A percentile compares a stretch with the other conserved stretches of the same genome.
Conservation (phyloP, 2,888 invertebrate genomes). For the Empis stercorea region DNA sequence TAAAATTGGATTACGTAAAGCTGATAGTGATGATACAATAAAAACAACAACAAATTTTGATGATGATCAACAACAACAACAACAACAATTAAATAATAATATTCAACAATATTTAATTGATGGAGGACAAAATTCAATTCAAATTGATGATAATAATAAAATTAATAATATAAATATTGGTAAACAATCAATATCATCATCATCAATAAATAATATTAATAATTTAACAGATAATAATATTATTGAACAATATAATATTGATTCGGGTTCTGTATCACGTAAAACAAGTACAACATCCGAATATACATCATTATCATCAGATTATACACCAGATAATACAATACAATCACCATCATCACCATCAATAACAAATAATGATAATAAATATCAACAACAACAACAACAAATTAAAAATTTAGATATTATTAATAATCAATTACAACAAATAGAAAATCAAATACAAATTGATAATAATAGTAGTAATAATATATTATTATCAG, state of each 20-base stretch:
- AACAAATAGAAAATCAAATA: neutral
- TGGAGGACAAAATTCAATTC: neutral
- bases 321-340: conserved; percentile 44
- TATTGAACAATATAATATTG: conserved; percentile 11
- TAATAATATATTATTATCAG: too few species aligned
- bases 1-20: conserved; percentile 3
- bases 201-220: neutral
- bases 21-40: conserved; percentile 10
- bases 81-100: neutral
- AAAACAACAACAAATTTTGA: conserved; percentile 5
- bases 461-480: neutral
- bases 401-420: neutral
- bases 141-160: neutral
- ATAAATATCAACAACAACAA: conserved; percentile 5
- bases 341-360: conserved; percentile 24
- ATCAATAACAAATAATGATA: conserved; percentile 16
- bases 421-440: neutral
- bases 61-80: neutral
- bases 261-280: conserved; percentile 35
- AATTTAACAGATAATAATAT: neutral
- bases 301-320: conserved; percentile 35
- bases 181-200: neutral
- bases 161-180: neutral
- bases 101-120: neutral
- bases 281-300: conserved; percentile 44